Percentiles rank a stretch among this genome's conserved stretches.
Conservation (phyloP, 2,797 vertebrate species). For the Rhinoraja longicauda region DNA sequence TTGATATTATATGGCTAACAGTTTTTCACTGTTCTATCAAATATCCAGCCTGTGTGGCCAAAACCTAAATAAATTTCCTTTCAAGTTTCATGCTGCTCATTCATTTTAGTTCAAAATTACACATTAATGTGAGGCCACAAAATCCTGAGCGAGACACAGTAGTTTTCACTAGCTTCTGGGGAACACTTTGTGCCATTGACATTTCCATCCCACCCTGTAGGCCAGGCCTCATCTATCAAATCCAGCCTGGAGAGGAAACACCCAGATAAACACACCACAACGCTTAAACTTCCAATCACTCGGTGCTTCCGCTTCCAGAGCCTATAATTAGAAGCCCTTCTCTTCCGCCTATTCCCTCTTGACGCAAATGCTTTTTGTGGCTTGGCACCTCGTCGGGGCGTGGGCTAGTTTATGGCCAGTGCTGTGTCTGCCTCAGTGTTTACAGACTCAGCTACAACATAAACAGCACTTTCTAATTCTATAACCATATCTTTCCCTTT, state of each 20-base stretch:
- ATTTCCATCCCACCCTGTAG: constrained; percentile 62
- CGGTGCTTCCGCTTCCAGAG: constrained; percentile 92
- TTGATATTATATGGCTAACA: constrained; percentile 30
- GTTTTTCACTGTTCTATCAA: constrained; percentile 22
- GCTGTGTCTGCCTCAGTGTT: constrained; percentile 77
- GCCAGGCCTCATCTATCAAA: constrained; percentile 74
- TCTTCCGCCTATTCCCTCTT: constrained; percentile 95
- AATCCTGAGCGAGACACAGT: constrained; percentile 64
- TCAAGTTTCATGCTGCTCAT: constrained; percentile 13
- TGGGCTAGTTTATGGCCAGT: constrained; percentile 89
- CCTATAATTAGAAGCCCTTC: constrained; percentile 99
- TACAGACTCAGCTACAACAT: constrained; percentile 81
- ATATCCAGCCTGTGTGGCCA: constrained; percentile 22
- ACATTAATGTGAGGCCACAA: constrained; percentile 85
- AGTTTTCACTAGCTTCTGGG: constrained; percentile 62
- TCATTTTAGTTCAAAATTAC: constrained; percentile 42
- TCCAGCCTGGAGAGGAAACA: constrained; percentile 69
- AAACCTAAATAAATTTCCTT: constrained; percentile 20
- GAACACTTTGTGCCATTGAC: constrained; percentile 70
- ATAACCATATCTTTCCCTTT: constrained; percentile 60
- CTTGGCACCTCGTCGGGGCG: constrained; percentile 98
- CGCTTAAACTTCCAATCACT: constrained; percentile 93
- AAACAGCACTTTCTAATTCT: constrained; percentile 86
- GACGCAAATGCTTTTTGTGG: constrained; percentile 99
- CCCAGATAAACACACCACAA: constrained; percentile 97